Evolutionary conservation across 1,140 invertebrate genomes (phyloP).

Genomic region (Lucilia cuprina): DNA sequence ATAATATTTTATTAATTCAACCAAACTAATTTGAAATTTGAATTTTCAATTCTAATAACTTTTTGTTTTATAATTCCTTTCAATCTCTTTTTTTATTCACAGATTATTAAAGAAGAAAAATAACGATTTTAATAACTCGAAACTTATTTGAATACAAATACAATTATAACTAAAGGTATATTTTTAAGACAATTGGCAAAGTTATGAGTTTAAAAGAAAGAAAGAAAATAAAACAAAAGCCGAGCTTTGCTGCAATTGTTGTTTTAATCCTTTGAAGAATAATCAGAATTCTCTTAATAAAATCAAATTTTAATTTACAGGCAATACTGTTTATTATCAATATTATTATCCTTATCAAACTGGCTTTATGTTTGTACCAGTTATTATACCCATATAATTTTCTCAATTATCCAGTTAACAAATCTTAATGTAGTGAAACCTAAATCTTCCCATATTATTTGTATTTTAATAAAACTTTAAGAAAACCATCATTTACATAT

Average conservation of each 20-base stretch:
- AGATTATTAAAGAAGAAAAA: constrained; percentile 7
- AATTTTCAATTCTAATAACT: not conserved
- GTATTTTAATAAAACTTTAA: not conserved
- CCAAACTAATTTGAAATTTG: not conserved
- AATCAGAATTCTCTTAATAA: too few relatives aligned
- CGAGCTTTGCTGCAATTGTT: constrained; percentile 27
- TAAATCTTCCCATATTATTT: constrained; percentile 15
- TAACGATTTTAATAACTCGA: not conserved
- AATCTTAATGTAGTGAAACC: constrained; percentile 25
- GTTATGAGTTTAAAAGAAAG: not conserved
- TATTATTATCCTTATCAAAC: constrained; percentile 47
- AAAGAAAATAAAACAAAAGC: constrained; percentile 19
- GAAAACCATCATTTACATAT: not conserved
- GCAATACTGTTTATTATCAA: constrained; percentile 59
- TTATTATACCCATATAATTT: constrained; percentile 47
- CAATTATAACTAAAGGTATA: not conserved
- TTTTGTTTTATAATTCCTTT: not conserved
- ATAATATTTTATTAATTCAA: too few relatives aligned
- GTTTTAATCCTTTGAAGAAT: not conserved
- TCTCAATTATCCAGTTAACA: not conserved
- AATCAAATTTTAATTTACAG: constrained; percentile 43
- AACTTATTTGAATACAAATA: constrained; percentile 11
- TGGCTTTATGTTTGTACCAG: constrained; percentile 52
- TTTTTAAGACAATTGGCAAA: not conserved
- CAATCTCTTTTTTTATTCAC: not conserved